Percentiles rank a stretch among this genome's conserved stretches.
Evolutionary conservation across 2,113 vertebrate species (phyloP).

Genomic region (Myanophis thanlyinensis): DNA sequence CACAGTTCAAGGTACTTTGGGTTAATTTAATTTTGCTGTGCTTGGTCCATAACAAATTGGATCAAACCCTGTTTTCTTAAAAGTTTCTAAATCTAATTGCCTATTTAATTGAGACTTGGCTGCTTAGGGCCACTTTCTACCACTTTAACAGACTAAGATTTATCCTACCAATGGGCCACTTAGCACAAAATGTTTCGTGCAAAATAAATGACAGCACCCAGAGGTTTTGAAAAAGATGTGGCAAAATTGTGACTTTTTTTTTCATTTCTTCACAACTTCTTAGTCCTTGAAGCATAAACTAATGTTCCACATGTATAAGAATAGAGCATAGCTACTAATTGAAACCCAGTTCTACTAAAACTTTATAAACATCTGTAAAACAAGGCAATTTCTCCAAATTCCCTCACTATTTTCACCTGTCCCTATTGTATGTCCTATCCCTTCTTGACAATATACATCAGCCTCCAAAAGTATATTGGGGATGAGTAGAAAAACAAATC

Average conservation of each 20-base stretch:
- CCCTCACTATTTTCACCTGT: neutral
- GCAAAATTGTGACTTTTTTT: neutral
- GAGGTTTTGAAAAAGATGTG: neutral
- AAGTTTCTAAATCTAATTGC: conserved; percentile 6
- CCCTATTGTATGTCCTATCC: neutral
- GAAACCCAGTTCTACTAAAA: neutral
- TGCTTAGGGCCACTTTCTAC: neutral
- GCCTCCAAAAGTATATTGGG: neutral
- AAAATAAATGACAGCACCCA: neutral
- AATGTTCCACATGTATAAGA: neutral
- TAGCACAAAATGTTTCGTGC: neutral
- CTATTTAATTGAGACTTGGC: neutral
- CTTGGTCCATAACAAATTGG: conserved; percentile 14
- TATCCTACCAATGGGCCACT: neutral
- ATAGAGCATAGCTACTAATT: neutral
- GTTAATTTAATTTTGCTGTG: neutral
- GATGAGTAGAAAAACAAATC: neutral
- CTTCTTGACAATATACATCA: neutral
- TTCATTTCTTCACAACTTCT: neutral
- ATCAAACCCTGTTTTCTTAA: neutral
- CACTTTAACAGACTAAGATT: neutral
- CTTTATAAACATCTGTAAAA: neutral
- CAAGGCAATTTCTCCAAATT: neutral
- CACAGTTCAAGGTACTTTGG: neutral
- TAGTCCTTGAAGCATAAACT: neutral